Percentiles rank a stretch among this genome's conserved stretches.
phyloP scores from a whole-genome alignment of 1,140 invertebrate genomes.

The Amyelois transitella region DNA sequence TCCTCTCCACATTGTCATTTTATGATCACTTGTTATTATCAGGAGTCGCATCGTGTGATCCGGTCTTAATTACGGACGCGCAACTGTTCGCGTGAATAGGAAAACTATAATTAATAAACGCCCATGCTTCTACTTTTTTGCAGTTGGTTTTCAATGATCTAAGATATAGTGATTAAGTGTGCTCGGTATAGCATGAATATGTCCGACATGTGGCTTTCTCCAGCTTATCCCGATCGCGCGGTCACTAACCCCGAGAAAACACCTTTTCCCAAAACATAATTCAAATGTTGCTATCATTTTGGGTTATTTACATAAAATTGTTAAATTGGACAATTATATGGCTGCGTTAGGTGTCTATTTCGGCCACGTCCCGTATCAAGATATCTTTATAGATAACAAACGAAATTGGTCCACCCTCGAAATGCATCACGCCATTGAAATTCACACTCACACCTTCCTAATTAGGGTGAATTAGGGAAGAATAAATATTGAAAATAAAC shows the following conservation, averaged over 20 bases:
- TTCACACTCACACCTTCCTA: slow-evolving; percentile 70
- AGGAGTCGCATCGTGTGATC: slow-evolving; percentile 33
- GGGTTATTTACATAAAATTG: slow-evolving; percentile 62
- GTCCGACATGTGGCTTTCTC: slow-evolving; percentile 18
- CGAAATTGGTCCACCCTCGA: slow-evolving; percentile 49
- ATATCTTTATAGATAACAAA: slow-evolving; percentile 45
- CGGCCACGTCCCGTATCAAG: slow-evolving; percentile 47
- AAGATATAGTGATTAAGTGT: slow-evolving; percentile 13
- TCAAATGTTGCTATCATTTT: slow-evolving; percentile 17
- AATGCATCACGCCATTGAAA: slow-evolving; percentile 47
- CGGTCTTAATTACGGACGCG: slow-evolving; percentile 30
- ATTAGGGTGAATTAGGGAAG: slow-evolving; percentile 61
- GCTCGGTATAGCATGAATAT: slow-evolving; percentile 10
- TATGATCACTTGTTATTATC: slow-evolving; percentile 22
- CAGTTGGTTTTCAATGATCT: slow-evolving; percentile 14
- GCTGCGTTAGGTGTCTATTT: slow-evolving; percentile 38
- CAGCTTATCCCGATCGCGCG: background rate
- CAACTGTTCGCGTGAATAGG: slow-evolving; percentile 31
- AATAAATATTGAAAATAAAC: slow-evolving; percentile 48
- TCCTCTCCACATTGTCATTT: background rate
- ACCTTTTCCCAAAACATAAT: slow-evolving; percentile 23
- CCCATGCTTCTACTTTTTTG: slow-evolving; percentile 17
- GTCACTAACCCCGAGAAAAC: slow-evolving; percentile 13
- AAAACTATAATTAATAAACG: slow-evolving; percentile 33
- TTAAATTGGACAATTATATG: slow-evolving; percentile 67